These are phyloP conservation scores for Psittacula derbiana DNA, from an alignment of 2,797 vertebrate species.

Conservation along the genomic window DNA sequence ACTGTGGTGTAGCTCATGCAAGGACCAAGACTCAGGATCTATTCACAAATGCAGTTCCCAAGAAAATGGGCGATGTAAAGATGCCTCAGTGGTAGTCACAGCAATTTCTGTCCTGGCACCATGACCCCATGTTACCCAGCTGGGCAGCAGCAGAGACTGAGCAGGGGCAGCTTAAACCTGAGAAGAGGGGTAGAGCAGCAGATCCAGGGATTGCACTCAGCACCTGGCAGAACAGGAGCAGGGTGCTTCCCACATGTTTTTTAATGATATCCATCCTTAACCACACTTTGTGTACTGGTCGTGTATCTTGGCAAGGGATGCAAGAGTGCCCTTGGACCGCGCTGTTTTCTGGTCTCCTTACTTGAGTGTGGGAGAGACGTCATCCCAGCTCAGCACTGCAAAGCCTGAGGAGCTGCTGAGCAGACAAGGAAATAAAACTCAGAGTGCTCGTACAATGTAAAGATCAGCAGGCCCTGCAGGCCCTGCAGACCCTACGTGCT, in stretches of 20 bases:
- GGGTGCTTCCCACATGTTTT: rapidly evolving
- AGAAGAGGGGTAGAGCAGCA: background rate
- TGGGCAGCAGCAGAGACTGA: background rate
- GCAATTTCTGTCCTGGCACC: no score
- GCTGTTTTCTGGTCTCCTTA: rapidly evolving
- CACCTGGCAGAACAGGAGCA: background rate
- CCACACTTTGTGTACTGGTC: background rate
- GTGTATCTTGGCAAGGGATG: background rate
- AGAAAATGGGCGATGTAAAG: background rate
- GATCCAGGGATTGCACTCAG: rapidly evolving
- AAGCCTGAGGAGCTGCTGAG: background rate
- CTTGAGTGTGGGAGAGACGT: background rate
- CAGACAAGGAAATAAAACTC: background rate
- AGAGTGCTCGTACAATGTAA: rapidly evolving
- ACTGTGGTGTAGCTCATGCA: background rate
- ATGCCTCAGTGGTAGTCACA: background rate
- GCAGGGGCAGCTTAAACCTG: background rate
- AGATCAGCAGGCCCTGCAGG: background rate
- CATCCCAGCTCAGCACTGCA: background rate
- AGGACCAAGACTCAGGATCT: background rate
- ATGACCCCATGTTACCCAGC: background rate
- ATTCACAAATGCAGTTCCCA: background rate
- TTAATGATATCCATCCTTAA: background rate
- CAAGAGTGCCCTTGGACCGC: background rate
- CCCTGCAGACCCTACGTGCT: background rate